These are phyloP conservation scores for Anguilla obscura DNA, from an alignment of 2,797 vertebrate genomes.

Conservation along the genomic window DNA sequence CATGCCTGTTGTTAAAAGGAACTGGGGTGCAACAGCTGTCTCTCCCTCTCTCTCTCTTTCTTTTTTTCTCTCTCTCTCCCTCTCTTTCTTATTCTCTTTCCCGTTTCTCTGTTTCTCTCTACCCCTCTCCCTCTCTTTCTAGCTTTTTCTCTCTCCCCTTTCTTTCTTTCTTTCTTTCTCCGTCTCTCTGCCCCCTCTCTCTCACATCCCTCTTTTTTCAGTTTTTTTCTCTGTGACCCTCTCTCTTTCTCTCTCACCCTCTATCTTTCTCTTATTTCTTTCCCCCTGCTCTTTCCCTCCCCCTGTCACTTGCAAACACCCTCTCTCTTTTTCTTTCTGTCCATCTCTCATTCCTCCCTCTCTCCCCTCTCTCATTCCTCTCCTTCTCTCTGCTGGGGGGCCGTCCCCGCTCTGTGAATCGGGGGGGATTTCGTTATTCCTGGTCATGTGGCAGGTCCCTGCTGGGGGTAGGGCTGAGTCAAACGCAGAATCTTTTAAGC, in stretches of 20 bases:
- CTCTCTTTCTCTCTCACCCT: background rate
- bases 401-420: background rate
- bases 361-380: background rate
- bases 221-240: background rate
- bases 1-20: constrained; percentile 15
- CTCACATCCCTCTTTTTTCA: background rate
- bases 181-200: background rate
- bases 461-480: background rate
- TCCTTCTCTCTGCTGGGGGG: background rate
- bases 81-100: constrained; percentile 15
- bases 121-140: background rate
- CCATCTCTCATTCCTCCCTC: background rate
- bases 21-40: constrained; percentile 25
- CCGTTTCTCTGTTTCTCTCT: constrained; percentile 21
- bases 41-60: constrained; percentile 10
- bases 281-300: too few species aligned
- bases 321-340: background rate
- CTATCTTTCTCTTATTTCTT: background rate
- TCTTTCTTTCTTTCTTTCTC: background rate
- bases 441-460: background rate
- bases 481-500: background rate
- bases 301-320: background rate
- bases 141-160: background rate
- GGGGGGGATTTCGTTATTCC: background rate
- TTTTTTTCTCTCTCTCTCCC: constrained; percentile 16